phyloP scores from a whole-genome alignment of 2,888 invertebrate species.

The Rhingia campestris region DNA sequence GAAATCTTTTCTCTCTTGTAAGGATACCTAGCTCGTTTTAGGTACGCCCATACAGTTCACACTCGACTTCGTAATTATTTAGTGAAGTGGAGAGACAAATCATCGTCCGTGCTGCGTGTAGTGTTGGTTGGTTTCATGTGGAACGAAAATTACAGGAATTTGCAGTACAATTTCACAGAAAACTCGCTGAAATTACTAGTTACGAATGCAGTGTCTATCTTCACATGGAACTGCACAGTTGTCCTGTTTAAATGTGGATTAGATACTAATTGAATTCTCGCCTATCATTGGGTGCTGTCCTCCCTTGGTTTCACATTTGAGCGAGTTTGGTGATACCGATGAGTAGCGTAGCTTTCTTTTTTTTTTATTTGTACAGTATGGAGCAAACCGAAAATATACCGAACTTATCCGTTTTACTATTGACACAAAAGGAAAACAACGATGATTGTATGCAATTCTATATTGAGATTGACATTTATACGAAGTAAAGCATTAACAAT shows the following conservation, averaged over 20 bases:
- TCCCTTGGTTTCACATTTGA: conserved; percentile 28
- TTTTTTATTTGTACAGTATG: not conserved
- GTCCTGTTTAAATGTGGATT: conserved; percentile 50
- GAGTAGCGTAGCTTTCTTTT: not conserved
- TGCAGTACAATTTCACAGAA: conserved; percentile 48
- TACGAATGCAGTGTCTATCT: conserved; percentile 24
- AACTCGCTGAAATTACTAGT: conserved; percentile 60
- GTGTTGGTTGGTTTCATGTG: conserved; percentile 35
- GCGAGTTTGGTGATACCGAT: conserved; percentile 41
- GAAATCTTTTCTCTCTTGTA: conserved; percentile 30
- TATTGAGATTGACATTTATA: too few species aligned
- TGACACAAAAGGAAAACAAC: too few species aligned
- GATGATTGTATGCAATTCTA: too few species aligned
- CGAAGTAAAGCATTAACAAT: too few species aligned
- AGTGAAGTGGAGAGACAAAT: conserved; percentile 65
- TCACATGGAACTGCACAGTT: conserved; percentile 9
- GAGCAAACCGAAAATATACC: too few species aligned
- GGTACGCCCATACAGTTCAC: conserved; percentile 57
- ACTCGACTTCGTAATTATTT: conserved; percentile 63
- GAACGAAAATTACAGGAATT: conserved; percentile 63
- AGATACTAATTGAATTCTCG: conserved; percentile 69
- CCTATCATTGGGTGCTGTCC: conserved; percentile 40
- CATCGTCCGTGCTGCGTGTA: conserved; percentile 3
- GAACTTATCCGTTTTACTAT: too few species aligned
- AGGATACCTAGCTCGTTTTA: not conserved